Base-by-base conservation (phyloP, 2,888 invertebrate species). In the Lamproptera curius region DNA sequence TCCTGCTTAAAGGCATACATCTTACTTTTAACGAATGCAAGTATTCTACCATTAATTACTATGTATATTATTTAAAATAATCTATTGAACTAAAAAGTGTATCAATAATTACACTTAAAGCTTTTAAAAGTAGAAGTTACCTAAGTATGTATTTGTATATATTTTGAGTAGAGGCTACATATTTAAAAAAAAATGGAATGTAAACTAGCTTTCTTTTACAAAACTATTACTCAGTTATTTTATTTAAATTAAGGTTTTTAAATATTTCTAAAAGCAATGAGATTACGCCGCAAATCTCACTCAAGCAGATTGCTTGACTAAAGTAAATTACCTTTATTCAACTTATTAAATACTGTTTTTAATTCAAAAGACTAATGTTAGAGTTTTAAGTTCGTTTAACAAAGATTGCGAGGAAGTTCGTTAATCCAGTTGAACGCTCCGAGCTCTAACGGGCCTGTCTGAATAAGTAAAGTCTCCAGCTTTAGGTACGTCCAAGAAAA, bases 331-430 rank as follows among this genome's bases (percentile, higher is more conserved):
- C n/a, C 42, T 20, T 41, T 42, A 42, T 41, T 37, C 15, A 31
- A 26, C 34, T n/a, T 34, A 43, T 26, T 38, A 43, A 42, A 48
- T 48, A 48, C 43, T 26, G 48, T 42, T 48, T 46, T 48, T 78
- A 76, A 80, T 74, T 71, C 73, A 65, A 61, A 57, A 76, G 78
- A 75, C 76, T 74, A 73, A 78, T 79, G 77, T 75, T 67, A 73
- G 76, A 81, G 77, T 78, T 81, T 82, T 73, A 77, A 79, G 75
- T 82, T 77, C 52, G 62, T 64, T 63, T 68, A 64, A 61, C 64
- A 67, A 72, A 72, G 72, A 71, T 67, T 69, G 63, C 56, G 54
- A 58, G 65, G 64, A 72, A 79, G 73, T 79, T 79, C 51, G 62
- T 72, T 80, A 80, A 79, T 74, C 76, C 76, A 62, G 57, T 59